Evolutionary conservation across 2,888 invertebrate species (phyloP).

Genomic region (Apodemia hepburni): DNA sequence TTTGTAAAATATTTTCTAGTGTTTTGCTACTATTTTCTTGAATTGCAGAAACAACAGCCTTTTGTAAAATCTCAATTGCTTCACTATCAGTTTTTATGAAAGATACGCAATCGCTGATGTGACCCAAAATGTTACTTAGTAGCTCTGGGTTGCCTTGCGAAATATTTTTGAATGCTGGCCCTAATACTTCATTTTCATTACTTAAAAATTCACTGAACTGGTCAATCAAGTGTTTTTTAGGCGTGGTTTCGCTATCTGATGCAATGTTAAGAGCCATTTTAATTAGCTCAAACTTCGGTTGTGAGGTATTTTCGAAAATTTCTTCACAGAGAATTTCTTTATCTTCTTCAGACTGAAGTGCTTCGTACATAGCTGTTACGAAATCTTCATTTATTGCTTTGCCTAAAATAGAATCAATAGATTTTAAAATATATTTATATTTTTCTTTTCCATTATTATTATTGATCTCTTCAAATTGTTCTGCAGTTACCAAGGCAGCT

Average conservation of each 20-base stretch:
- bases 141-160: conserved; percentile 81
- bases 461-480: conserved; percentile 72
- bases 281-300: conserved; percentile 82
- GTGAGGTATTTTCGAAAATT: conserved; percentile 70
- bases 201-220: conserved; percentile 82
- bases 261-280: conserved; percentile 76
- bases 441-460: conserved; percentile 73
- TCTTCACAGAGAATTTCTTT: conserved; percentile 70
- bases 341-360: conserved; percentile 72
- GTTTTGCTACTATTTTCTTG: conserved; percentile 81
- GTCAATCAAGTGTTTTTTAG: conserved; percentile 81
- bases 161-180: conserved; percentile 83
- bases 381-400: conserved; percentile 71
- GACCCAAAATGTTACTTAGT: conserved; percentile 79
- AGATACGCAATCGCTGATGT: conserved; percentile 81
- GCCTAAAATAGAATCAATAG: conserved; percentile 73
- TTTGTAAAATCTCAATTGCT: conserved; percentile 83
- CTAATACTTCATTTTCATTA: conserved; percentile 80
- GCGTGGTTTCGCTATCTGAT: conserved; percentile 64
- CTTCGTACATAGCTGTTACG: conserved; percentile 68
- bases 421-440: conserved; percentile 71
- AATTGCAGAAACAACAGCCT: conserved; percentile 83
- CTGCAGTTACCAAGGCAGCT: conserved; percentile 72
- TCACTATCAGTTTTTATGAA: conserved; percentile 82
- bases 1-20: conserved; percentile 75